A percentile compares a stretch with the other conserved stretches of the same genome.
These are phyloP conservation scores for Sphaerodactylus townsendi DNA, from an alignment of 2,113 vertebrate genomes.

Conservation along the genomic window DNA sequence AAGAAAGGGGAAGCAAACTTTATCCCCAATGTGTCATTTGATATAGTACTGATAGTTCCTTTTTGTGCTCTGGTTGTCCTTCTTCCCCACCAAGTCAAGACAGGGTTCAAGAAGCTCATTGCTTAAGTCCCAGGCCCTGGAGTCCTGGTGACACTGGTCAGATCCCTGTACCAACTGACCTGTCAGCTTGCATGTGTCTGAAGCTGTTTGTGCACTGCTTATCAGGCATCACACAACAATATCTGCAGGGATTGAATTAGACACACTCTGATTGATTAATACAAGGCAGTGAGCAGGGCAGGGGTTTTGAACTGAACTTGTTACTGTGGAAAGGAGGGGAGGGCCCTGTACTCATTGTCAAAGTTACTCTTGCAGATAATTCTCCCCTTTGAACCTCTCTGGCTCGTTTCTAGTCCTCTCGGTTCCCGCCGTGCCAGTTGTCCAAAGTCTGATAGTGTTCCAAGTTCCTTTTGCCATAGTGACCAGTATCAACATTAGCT, in stretches of 20 bases:
- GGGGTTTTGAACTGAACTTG: neutral
- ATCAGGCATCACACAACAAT: neutral
- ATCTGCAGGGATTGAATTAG: neutral
- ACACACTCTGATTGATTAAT: neutral
- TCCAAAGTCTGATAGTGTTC: neutral
- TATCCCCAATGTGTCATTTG: neutral
- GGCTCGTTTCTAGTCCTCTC: neutral
- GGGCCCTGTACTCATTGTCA: neutral
- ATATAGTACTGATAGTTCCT: too few species aligned
- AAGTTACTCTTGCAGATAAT: neutral
- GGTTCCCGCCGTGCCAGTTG: neutral
- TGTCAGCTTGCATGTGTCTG: neutral
- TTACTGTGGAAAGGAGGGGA: neutral
- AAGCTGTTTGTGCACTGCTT: neutral
- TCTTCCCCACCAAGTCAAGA: neutral
- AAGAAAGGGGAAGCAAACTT: neutral
- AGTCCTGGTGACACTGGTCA: neutral
- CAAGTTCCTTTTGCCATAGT: neutral
- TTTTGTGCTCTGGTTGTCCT: neutral
- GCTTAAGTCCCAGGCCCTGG: neutral
- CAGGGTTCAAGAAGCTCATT: neutral
- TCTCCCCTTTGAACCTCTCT: too few species aligned
- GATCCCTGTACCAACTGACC: neutral
- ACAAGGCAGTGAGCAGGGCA: neutral
- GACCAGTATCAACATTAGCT: neutral